These are phyloP conservation scores for Artemia sinica DNA, from an alignment of 2,888 invertebrate species.

Conservation along the genomic window DNA sequence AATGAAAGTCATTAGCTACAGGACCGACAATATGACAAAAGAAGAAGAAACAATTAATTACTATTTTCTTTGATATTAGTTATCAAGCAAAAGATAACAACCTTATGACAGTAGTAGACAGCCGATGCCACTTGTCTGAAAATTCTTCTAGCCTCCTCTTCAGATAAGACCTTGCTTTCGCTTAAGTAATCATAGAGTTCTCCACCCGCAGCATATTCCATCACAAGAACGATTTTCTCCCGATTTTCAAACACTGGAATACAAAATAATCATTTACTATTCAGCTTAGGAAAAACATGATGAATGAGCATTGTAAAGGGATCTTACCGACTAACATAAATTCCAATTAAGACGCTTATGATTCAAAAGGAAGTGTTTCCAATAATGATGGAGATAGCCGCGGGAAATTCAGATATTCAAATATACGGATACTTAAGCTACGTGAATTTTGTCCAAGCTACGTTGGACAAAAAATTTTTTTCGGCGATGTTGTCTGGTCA, in stretches of 20 bases:
- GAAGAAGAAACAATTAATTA: background rate
- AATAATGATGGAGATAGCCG: background rate
- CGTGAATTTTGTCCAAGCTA: too few species aligned
- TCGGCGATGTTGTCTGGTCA: too few species aligned
- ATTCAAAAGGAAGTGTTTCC: slow-evolving; percentile 16
- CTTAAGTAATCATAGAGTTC: slow-evolving; percentile 94
- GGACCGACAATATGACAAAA: too few species aligned
- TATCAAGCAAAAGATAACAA: slow-evolving; percentile 26
- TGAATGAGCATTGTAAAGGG: background rate
- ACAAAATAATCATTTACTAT: slow-evolving; percentile 23
- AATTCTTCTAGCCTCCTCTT: slow-evolving; percentile 80
- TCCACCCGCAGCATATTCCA: slow-evolving; percentile 97
- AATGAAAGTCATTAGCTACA: too few species aligned
- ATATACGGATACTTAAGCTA: too few species aligned
- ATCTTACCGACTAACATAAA: background rate
- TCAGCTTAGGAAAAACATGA: background rate
- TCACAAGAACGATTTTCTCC: slow-evolving; percentile 96
- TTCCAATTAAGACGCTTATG: background rate
- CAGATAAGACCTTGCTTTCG: slow-evolving; percentile 70
- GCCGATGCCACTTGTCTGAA: slow-evolving; percentile 93
- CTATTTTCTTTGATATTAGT: background rate
- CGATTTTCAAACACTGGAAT: slow-evolving; percentile 91
- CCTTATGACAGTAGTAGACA: slow-evolving; percentile 90
- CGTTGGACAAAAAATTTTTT: too few species aligned
- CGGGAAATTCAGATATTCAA: background rate